Evolutionary conservation across 2,113 vertebrate species (phyloP).

Genomic region (Podocnemis expansa): DNA sequence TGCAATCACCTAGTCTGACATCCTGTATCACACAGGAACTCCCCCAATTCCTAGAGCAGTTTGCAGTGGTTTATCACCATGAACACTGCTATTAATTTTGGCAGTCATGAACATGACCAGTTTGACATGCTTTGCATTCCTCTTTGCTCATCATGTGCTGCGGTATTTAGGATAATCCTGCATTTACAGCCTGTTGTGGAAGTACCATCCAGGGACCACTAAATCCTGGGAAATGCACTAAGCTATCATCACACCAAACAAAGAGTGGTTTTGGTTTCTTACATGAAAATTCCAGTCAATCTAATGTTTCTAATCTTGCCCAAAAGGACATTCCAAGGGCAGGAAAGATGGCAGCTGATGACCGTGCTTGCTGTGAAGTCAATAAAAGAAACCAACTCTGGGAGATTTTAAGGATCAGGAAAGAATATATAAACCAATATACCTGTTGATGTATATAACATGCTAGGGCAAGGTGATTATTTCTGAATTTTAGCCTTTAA

Average conservation of each 20-base stretch:
- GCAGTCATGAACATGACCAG: neutral
- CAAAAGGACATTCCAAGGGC: neutral
- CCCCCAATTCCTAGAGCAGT: neutral
- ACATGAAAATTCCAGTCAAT: slow-evolving; percentile 5
- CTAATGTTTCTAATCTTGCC: neutral
- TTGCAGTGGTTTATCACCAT: neutral
- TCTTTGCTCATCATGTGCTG: neutral
- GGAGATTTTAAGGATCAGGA: neutral
- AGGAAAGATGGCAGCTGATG: neutral
- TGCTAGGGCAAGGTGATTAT: neutral
- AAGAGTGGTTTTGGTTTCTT: neutral
- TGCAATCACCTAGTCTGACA: neutral
- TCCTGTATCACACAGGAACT: neutral
- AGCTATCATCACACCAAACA: neutral
- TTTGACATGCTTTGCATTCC: neutral
- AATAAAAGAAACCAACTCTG: neutral
- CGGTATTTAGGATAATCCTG: slow-evolving; percentile 13
- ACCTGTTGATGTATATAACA: neutral
- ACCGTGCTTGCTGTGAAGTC: neutral
- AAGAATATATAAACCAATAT: fast-evolving
- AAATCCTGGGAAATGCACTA: neutral
- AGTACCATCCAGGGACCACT: neutral
- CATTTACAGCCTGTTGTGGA: neutral
- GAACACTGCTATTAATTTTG: neutral
- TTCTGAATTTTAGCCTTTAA: neutral